A percentile compares a stretch with the other conserved stretches of the same genome.
Evolutionary conservation across 1,140 invertebrate genomes (phyloP).

Genomic region (Drosophila rhopaloa): DNA sequence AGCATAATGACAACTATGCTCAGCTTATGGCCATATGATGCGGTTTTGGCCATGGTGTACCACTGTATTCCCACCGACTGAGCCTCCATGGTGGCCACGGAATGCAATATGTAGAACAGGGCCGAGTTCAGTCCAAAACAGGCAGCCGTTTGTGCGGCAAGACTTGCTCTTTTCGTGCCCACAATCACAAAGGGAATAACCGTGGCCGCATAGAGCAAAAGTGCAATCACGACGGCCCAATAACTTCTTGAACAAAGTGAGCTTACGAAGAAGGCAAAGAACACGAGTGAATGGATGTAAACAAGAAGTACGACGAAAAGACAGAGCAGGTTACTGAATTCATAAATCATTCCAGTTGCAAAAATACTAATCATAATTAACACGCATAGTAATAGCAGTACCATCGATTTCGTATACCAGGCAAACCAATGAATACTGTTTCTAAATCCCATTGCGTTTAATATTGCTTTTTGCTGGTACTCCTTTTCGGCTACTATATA

Average conservation of each 20-base stretch:
- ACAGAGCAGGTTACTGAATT: background rate
- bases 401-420: slow-evolving; percentile 91
- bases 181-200: slow-evolving; percentile 61
- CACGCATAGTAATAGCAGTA: slow-evolving; percentile 85
- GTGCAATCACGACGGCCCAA: background rate
- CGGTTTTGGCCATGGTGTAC: slow-evolving; percentile 3
- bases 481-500: slow-evolving; percentile 87
- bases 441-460: slow-evolving; percentile 93
- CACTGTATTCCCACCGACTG: background rate
- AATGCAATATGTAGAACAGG: slow-evolving; percentile 9
- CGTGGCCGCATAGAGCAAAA: background rate
- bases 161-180: slow-evolving; percentile 21
- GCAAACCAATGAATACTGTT: slow-evolving; percentile 92
- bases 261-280: slow-evolving; percentile 88
- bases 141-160: background rate
- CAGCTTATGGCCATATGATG: slow-evolving; percentile 58
- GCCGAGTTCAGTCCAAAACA: slow-evolving; percentile 5
- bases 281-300: slow-evolving; percentile 65
- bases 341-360: slow-evolving; percentile 61
- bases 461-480: slow-evolving; percentile 89
- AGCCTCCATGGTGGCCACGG: background rate
- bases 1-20: slow-evolving; percentile 86
- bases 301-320: background rate
- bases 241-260: slow-evolving; percentile 85
- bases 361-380: slow-evolving; percentile 51